Evolutionary conservation across 2,113 vertebrate genomes (phyloP).

Genomic region (Quiscalus mexicanus): DNA sequence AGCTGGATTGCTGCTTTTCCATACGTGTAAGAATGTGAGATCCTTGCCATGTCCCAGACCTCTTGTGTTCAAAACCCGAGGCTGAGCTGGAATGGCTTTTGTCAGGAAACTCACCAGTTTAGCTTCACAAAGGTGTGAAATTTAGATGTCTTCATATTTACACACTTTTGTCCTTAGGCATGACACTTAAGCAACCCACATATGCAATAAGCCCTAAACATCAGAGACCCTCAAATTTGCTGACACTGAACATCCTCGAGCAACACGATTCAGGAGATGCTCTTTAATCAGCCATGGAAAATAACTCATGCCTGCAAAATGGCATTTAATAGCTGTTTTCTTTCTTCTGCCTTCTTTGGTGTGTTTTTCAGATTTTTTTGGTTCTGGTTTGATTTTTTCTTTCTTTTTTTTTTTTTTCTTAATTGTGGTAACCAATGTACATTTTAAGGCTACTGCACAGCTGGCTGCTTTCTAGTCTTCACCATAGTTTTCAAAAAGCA

Average conservation of each 20-base stretch:
- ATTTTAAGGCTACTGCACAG: background rate
- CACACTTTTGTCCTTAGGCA: background rate
- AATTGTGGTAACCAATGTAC: background rate
- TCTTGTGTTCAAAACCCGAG: background rate
- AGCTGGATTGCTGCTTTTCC: background rate
- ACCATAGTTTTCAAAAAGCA: background rate
- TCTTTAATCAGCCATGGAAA: background rate
- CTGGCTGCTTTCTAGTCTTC: background rate
- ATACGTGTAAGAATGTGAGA: background rate
- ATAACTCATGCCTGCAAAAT: background rate
- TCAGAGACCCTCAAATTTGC: background rate
- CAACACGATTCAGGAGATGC: background rate
- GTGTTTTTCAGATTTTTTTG: background rate
- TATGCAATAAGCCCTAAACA: background rate
- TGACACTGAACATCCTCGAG: background rate
- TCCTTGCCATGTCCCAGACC: fast-evolving
- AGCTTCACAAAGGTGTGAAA: background rate
- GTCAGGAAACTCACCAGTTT: background rate
- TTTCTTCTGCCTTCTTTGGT: background rate
- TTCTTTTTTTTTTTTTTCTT: background rate
- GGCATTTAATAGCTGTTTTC: background rate
- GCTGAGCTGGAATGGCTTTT: background rate
- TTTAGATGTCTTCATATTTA: background rate
- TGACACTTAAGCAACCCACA: background rate
- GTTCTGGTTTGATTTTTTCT: too few relatives aligned